Base-by-base conservation (phyloP, 2,797 vertebrate species). In the Neosilurus mollespiculum region DNA sequence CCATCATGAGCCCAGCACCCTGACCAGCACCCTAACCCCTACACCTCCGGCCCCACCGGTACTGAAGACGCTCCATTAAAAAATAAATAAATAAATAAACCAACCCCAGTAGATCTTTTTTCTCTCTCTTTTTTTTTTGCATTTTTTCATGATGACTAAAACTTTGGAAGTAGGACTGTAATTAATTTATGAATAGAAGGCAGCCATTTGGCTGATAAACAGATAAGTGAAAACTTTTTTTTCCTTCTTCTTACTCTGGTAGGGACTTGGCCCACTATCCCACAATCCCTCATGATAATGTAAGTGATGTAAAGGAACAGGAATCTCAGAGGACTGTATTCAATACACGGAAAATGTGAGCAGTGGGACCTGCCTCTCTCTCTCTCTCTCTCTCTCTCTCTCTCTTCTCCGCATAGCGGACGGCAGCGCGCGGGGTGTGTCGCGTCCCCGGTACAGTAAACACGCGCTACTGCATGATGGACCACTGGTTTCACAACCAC, bases 391-490 rank as follows among this genome's bases (percentile, higher is more conserved):
- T 76, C 77, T 69, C 65, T 58, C 80, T 56, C 83, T 49, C 37
- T 49, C 61, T 76, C 8, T 79, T 66, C 80, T 80, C 87, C 24
- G 87, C 84, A 84, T 83, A 82, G 84, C 69, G 62, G 64, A 69
- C 81, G 65, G 73, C 58, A 76, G 58, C 72, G 85, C 76, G 18
- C 66, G 84, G 84, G 87, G 87, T 82, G 87, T 87, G 87, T 82
- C 87, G 84, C 51, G 64, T 84, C 37, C 64, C 76, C 59, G 81
- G 43, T 82, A 75, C 53, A 77, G 62, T 82, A 82, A 80, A 78
- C 75, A 83, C 56, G 85, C 81, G 66, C 54, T 80, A 73, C 71
- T 77, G 83, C 86, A 64, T 49, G 62, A 82, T 5, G 30, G 67
- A 59, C 37, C 54, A 37, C 20, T 26, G 53, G 34, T 15, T 7